Base-by-base conservation (phyloP, 2,113 vertebrate genomes). In the Microtus richardsoni region DNA sequence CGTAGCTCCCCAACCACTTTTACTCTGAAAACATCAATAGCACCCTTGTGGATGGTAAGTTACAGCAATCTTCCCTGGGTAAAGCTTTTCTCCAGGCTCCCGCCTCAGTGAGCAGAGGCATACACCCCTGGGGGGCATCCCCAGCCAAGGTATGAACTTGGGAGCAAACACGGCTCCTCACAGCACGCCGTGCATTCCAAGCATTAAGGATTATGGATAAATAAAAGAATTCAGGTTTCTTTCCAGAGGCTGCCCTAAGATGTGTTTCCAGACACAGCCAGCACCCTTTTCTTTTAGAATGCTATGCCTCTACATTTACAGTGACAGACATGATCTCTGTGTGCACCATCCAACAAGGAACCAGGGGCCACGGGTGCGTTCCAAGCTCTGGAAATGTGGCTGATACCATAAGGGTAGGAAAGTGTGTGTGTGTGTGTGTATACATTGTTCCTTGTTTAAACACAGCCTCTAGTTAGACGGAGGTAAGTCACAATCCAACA, bases 51-150 rank as follows among this genome's bases (percentile, higher is more conserved):
- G 84, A 60, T n/a, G 49, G 82, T 44, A 68, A 91, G 85, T 88
- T 88, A 82, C 73, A 86, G 62, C 85, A 74, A 11, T 94, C 92
- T 21, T 93, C 77, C 66, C 74, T 47, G 22, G 80, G 90, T 91
- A 71, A 92, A 92, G 78, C 77, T 22, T 71, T 90, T 93, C 91
- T 91, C 49, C 64, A 66, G 79, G 88, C 66, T 85, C 87, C 73
- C 49, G 87, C 93, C 95, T 95, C 54, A 30, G 79, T n/a, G 62
- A 95, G 66, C 89, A 95, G 91, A 84, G 60, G 36, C 82, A 16
- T 44, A 14, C 30, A 49, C 77, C 79, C 80, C 75, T 11, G 64
- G 77, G 54, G 54, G 21, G 49, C 66, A 28, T 1, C 26, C 79
- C 17, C 58, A 85, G 47, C 47, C 16, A 7, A 88, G 54, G 54